Evolutionary conservation across 2,888 invertebrate genomes (phyloP).

Genomic region (Drosophila emarginata): DNA sequence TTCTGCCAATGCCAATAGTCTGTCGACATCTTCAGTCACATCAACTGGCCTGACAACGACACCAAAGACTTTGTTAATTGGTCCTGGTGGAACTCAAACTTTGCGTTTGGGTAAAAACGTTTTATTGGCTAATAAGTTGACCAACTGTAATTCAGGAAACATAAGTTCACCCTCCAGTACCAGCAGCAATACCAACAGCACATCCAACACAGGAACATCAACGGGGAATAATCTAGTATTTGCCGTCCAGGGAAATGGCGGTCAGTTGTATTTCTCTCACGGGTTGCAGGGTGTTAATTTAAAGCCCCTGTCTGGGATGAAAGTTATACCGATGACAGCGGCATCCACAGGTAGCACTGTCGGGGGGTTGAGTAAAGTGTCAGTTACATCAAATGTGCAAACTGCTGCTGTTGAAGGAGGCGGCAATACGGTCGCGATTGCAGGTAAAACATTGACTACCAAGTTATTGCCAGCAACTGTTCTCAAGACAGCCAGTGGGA

Average conservation of each 20-base stretch:
- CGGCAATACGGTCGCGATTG: conserved; percentile 11
- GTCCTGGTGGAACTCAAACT: conserved; percentile 74
- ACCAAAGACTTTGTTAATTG: conserved; percentile 78
- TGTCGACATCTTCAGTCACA: conserved; percentile 19
- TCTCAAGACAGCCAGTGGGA: conserved; percentile 54
- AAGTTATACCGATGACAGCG: conserved; percentile 83
- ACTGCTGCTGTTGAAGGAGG: conserved; percentile 18
- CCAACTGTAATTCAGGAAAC: conserved; percentile 17
- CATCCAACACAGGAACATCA: conserved; percentile 58
- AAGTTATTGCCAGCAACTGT: conserved; percentile 58
- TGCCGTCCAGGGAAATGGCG: conserved; percentile 84
- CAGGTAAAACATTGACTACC: conserved; percentile 50
- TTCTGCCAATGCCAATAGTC: conserved; percentile 44
- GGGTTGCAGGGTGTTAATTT: conserved; percentile 86
- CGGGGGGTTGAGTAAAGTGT: conserved; percentile 35
- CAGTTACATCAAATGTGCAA: conserved; percentile 40
- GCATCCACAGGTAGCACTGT: conserved; percentile 24
- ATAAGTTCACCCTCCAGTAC: conserved; percentile 21
- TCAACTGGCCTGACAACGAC: conserved; percentile 49
- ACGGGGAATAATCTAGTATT: conserved; percentile 83
- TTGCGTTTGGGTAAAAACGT: conserved; percentile 76
- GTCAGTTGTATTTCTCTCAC: conserved; percentile 85
- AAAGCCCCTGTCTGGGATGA: conserved; percentile 85
- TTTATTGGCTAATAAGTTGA: conserved; percentile 45
- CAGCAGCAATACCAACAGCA: conserved; percentile 19